Evolutionary conservation across 2,113 vertebrate species (phyloP).

Genomic region (Indicator maculatus): DNA sequence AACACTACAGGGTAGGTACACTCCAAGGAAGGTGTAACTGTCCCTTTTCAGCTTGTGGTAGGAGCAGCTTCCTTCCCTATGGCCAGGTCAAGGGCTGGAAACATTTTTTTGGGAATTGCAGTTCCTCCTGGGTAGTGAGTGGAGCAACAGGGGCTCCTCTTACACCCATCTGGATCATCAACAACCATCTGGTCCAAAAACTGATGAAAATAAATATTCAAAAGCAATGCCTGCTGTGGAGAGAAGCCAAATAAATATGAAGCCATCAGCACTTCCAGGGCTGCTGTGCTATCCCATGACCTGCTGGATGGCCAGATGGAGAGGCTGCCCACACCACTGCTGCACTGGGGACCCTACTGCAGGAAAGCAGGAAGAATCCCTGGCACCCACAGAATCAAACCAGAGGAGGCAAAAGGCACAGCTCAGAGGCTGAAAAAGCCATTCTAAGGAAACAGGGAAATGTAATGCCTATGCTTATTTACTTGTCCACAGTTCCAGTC

Average conservation of each 20-base stretch:
- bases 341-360: accelerated
- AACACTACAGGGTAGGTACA: not conserved
- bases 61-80: not conserved
- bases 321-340: accelerated
- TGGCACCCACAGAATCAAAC: accelerated
- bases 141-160: not conserved
- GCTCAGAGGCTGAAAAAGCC: not conserved
- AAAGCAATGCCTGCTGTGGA: not conserved
- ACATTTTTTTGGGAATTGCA: not conserved
- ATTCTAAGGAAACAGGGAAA: not conserved
- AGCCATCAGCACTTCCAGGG: not conserved
- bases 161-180: not conserved
- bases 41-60: not conserved
- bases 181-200: not conserved
- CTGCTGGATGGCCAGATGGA: accelerated
- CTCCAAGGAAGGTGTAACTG: not conserved
- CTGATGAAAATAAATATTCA: not conserved
- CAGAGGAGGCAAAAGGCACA: accelerated
- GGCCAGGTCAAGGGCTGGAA: not conserved
- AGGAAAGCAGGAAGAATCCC: not conserved
- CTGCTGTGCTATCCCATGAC: not conserved
- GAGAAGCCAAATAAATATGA: not conserved
- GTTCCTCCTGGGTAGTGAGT: not conserved
- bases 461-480: not conserved
- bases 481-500: not conserved